Percentiles rank a stretch among this genome's conserved stretches.
phyloP scores from a whole-genome alignment of 2,113 vertebrate genomes.

The Panurus biarmicus region DNA sequence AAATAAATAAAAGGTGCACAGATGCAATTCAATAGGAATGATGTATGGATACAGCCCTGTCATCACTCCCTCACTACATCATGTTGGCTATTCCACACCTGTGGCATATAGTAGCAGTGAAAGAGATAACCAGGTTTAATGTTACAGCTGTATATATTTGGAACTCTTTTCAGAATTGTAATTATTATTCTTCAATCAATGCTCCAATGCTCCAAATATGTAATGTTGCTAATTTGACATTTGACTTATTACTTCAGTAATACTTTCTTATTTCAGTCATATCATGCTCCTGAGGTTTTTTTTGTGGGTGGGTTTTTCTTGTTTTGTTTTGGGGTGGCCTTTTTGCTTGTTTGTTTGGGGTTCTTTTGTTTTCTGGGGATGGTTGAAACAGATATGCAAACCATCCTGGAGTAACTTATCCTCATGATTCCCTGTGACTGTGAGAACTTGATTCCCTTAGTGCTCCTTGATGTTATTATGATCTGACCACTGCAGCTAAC shows the following conservation, averaged over 20 bases:
- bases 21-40: constrained; percentile 7
- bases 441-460: not conserved
- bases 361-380: not conserved
- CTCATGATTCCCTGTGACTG: not conserved
- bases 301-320: not conserved
- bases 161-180: not conserved
- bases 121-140: not conserved
- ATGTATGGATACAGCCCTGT: not conserved
- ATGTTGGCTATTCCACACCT: constrained; percentile 13
- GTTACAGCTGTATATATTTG: not conserved
- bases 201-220: not conserved
- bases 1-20: constrained; percentile 30
- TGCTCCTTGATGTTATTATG: not conserved
- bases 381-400: not conserved
- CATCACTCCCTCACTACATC: constrained; percentile 10
- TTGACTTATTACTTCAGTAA: not conserved
- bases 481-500: not conserved
- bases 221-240: not conserved
- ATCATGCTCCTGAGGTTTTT: not conserved
- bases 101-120: not conserved
- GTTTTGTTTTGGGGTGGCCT: not conserved
- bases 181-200: not conserved
- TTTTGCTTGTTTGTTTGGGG: not conserved
- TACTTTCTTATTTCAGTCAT: not conserved
- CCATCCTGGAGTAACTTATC: not conserved